Conservation (phyloP, 64 coral and sea anemone genomes). For the Anthopleura sola region DNA sequence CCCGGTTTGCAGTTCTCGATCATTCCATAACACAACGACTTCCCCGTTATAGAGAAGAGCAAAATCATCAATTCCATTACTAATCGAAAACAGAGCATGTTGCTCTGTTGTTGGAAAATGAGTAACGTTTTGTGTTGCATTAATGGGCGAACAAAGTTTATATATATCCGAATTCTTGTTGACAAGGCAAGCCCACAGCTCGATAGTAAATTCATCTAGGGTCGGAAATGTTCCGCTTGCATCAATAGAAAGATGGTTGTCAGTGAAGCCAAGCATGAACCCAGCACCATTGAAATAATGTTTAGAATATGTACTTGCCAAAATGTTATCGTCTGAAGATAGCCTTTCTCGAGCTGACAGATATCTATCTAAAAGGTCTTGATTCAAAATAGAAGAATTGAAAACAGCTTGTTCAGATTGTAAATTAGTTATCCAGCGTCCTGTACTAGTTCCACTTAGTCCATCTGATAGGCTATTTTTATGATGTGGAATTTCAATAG, state of each 20-base stretch:
- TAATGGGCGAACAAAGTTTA: conserved; percentile 24
- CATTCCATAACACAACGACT: conserved; percentile 42
- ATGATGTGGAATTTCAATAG: background rate
- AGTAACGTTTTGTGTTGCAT: background rate
- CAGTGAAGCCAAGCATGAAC: conserved; percentile 70
- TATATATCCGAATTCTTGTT: conserved; percentile 24
- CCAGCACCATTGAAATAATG: conserved; percentile 81
- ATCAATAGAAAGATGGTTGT: conserved; percentile 41
- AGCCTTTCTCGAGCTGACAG: conserved; percentile 12
- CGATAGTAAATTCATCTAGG: conserved; percentile 81
- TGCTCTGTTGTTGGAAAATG: background rate
- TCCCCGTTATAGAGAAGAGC: conserved; percentile 58
- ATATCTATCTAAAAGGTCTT: conserved; percentile 34
- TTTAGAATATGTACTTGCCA: conserved; percentile 39
- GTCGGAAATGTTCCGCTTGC: conserved; percentile 33
- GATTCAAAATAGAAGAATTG: conserved; percentile 22
- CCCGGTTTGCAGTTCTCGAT: conserved; percentile 30
- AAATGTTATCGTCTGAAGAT: conserved; percentile 19
- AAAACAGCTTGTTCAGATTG: background rate
- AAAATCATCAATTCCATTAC: conserved; percentile 27
- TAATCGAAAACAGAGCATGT: conserved; percentile 49
- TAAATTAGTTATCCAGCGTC: conserved; percentile 38
- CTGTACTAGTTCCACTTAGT: conserved; percentile 52
- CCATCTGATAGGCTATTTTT: conserved; percentile 21
- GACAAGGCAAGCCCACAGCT: conserved; percentile 73